Percentiles rank a stretch among this genome's conserved stretches.
These are phyloP conservation scores for Pangasius djambal DNA, from an alignment of 2,797 vertebrate species.

Conservation along the genomic window DNA sequence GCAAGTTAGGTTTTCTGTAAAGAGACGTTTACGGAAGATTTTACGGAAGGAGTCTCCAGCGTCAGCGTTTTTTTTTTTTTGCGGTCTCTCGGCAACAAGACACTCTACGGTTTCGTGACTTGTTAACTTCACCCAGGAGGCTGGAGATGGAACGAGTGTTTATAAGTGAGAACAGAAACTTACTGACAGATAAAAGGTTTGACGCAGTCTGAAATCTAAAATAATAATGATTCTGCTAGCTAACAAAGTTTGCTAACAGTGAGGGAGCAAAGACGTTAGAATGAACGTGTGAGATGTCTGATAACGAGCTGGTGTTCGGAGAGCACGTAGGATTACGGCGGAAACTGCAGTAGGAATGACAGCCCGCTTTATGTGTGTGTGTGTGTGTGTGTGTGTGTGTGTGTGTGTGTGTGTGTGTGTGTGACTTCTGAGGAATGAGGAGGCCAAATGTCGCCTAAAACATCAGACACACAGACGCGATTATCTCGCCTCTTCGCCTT, in stretches of 20 bases:
- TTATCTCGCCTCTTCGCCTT: constrained; percentile 20
- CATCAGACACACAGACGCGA: constrained; percentile 20
- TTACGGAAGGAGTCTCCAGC: background rate
- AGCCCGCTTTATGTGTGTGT: background rate
- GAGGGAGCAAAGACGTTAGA: background rate
- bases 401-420: background rate
- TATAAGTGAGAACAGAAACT: background rate
- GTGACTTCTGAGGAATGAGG: constrained; percentile 51
- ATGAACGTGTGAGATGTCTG: background rate
- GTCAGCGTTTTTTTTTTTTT: background rate
- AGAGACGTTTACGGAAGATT: background rate
- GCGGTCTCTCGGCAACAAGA: background rate
- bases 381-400: constrained; percentile 11
- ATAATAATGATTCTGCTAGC: background rate
- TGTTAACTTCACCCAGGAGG: no score
- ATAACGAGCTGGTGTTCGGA: background rate
- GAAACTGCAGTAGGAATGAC: background rate
- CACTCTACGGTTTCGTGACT: background rate
- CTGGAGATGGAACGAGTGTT: no score
- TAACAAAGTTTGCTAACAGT: background rate
- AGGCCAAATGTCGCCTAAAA: background rate
- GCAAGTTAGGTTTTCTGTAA: background rate
- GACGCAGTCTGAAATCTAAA: background rate
- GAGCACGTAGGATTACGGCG: background rate
- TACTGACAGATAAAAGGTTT: background rate